Base-by-base conservation (phyloP, 2,113 vertebrate species). In the Stegastes partitus region DNA sequence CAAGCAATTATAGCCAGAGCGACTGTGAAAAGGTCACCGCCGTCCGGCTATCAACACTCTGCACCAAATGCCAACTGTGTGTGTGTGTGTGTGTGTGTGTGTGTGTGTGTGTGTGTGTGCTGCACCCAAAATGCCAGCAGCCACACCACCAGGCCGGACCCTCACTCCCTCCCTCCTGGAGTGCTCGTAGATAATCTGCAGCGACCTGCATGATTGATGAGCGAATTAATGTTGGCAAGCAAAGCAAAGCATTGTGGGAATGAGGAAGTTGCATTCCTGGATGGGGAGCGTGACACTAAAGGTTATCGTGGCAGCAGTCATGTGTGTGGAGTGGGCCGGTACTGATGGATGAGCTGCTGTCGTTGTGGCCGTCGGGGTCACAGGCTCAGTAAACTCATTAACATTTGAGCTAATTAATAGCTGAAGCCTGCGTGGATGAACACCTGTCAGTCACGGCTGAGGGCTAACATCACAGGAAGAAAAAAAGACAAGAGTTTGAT, bases 141-240 rank as follows among this genome's bases (percentile, higher is more conserved):
- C 51, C 70, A 73, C 56, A 65, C 66, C 77, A 47, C 68, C 23
- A 72, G 75, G 34, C 51, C 15, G 1, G 23, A 45, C 61, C 28
- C 37, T 12, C 18, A 23, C 21, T 4, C 31, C 1, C 28, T 23
- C 18, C 12, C 23, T 37, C 73, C 16, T 34, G 45, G 12, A 37
- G 65, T 0, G 51, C 68, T 77, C 82, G 61, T 83, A 62, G 81
- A 70, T 89, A 91, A 93, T 92, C 84, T 90, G 82, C 75, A 69
- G 78, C 76, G 90, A 89, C 75, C 74, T 42, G 67, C 28, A 61
- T 87, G 91, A 95, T 90, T 93, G 92, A 93, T 92, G 92, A 89
- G 39, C 47, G 81, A 92, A 90, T 92, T 89, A 88, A 85, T 81
- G 83, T 87, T 78, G 74, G 74, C 55, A 67, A 92, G 85, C 55